Base-by-base conservation (phyloP, 2,797 vertebrate species). In the Euthynnus affinis region DNA sequence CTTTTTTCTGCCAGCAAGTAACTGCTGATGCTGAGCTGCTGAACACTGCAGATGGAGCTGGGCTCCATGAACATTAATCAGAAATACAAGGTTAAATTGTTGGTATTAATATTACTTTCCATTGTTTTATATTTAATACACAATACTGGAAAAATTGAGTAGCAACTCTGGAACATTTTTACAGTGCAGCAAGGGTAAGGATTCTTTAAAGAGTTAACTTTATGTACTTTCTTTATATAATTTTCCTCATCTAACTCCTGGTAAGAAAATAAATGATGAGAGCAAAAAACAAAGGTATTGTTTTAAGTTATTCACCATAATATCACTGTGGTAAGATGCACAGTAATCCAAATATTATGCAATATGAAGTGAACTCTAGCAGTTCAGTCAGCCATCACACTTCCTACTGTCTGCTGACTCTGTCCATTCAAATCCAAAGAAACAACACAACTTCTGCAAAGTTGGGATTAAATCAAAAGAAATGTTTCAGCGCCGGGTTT, bases 391-490 rank as follows among this genome's bases (percentile, higher is more conserved):
- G 61, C 42, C 17, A 18, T 49, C 18, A 55, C 49, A 27, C 53
- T 27, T 70, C 18, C 20, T 42, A 20, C 22, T 17, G 13, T 65
- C 32, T 46, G 20, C 64, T 25, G 34, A 70, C 27, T 27, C 9
- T 10, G 27, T 25, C 5, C 22, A 6, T 17, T 65, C 49, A 27
- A 17, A 22, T 17, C 14, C 27, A 53, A 12, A 58, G 22, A 76
- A 51, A 15, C 51, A 52, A 55, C 9, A 22, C 46, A 66, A 12
- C 12, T 34, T 51, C 15, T 29, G 22, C 63, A 63, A 58, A 22
- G 32, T 49, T 13, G 18, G 12, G 46, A 74, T 29, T 71, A 25
- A 83, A 56, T 78, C 22, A 65, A 55, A 74, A 53, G 40, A 69
- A 78, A 62, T 56, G 27, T 63, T 65, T 76, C 49, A 52, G 17